Evolutionary conservation across 2,797 vertebrate genomes (phyloP).

Genomic region (Pyrocephalus nanus): DNA sequence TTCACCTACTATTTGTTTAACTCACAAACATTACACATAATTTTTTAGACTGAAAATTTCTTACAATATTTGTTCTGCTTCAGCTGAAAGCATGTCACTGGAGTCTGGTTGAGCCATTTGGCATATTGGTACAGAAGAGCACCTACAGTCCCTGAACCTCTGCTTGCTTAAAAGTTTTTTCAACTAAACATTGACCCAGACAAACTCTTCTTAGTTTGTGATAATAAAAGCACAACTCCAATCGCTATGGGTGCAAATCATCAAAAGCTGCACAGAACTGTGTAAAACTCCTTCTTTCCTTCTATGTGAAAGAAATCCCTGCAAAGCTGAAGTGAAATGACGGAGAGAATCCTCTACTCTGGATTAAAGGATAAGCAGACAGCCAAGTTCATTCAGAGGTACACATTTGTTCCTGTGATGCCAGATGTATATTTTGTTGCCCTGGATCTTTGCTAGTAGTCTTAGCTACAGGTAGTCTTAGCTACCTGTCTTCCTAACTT

Average conservation of each 20-base stretch:
- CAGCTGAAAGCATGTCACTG: not conserved
- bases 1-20: not conserved
- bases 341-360: not conserved
- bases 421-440: not conserved
- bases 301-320: not conserved
- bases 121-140: not conserved
- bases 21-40: not conserved
- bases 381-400: not conserved
- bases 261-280: rapidly evolving
- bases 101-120: not conserved
- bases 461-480: not conserved
- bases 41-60: not conserved
- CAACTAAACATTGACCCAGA: not conserved
- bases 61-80: not conserved
- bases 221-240: not conserved
- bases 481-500: not conserved
- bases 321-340: not conserved
- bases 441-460: too few species aligned
- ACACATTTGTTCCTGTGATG: not conserved
- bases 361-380: not conserved
- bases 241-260: not conserved
- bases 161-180: not conserved
- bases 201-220: not conserved
- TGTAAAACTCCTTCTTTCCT: not conserved
- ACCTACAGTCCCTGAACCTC: not conserved